These are phyloP conservation scores for Nycticryphes semicollaris DNA, from an alignment of 2,113 vertebrate genomes.

Conservation along the genomic window DNA sequence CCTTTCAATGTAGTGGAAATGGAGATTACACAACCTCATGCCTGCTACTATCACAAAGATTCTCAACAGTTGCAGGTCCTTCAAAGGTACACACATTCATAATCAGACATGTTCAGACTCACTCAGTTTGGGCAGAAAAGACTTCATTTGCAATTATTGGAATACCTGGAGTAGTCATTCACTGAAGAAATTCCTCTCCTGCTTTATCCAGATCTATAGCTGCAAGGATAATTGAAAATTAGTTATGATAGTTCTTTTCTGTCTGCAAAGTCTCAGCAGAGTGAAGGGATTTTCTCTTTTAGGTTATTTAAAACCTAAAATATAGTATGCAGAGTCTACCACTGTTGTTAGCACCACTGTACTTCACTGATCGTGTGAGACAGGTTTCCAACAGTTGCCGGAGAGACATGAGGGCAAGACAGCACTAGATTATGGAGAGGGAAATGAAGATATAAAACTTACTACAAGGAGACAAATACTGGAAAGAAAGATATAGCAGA, in stretches of 20 bases:
- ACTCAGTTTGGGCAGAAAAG: neutral
- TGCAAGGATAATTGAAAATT: neutral
- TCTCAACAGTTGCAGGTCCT: neutral
- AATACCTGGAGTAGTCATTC: neutral
- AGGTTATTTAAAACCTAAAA: neutral
- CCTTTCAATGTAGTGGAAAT: neutral
- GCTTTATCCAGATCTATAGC: neutral
- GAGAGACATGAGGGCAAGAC: neutral
- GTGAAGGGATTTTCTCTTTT: neutral
- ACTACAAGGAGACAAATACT: neutral
- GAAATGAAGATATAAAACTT: neutral
- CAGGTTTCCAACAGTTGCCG: neutral
- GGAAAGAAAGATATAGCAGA: neutral
- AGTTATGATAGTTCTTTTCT: neutral
- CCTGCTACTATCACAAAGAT: neutral
- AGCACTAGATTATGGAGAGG: neutral
- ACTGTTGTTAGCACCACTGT: neutral
- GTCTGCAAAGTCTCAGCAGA: neutral
- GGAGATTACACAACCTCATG: neutral
- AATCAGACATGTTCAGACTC: neutral
- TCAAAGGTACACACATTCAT: neutral
- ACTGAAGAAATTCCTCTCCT: neutral
- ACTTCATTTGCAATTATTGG: neutral
- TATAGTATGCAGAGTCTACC: neutral
- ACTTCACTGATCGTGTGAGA: neutral